phyloP scores from a whole-genome alignment of 2,113 vertebrate species.

The Acinonyx jubatus region DNA sequence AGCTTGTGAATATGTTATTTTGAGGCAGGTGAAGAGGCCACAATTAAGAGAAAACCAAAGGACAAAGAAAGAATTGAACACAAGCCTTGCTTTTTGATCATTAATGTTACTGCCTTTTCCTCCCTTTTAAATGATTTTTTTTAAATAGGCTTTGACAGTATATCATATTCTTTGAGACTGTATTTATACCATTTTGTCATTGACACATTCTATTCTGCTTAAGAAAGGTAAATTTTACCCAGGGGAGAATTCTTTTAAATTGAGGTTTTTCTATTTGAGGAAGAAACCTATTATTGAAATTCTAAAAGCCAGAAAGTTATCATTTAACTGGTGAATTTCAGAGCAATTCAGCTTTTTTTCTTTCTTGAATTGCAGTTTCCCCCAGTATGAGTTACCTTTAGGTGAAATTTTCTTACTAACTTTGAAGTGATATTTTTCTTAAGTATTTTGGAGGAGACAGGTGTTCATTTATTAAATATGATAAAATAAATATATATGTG shows the following conservation, averaged over 20 bases:
- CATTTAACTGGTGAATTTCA: constrained; percentile 57
- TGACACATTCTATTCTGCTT: constrained; percentile 71
- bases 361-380: not conserved
- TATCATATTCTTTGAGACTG: constrained; percentile 37
- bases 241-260: constrained; percentile 55
- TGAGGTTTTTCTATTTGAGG: constrained; percentile 53
- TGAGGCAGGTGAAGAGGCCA: not conserved
- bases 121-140: constrained; percentile 13
- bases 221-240: constrained; percentile 63
- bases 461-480: not conserved
- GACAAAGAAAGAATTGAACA: not conserved
- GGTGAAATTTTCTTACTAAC: not conserved
- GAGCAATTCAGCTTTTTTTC: not conserved
- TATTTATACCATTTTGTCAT: constrained; percentile 64
- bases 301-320: constrained; percentile 43
- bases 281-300: constrained; percentile 56
- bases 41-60: constrained; percentile 6
- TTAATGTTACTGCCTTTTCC: not conserved
- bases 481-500: not conserved
- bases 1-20: not conserved
- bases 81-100: constrained; percentile 17
- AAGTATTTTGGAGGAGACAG: not conserved
- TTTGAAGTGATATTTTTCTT: not conserved
- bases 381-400: not conserved
- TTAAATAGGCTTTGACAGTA: not conserved